Evolutionary conservation across 2,797 vertebrate species (phyloP).

Genomic region (Hippopotamyrus pictus): DNA sequence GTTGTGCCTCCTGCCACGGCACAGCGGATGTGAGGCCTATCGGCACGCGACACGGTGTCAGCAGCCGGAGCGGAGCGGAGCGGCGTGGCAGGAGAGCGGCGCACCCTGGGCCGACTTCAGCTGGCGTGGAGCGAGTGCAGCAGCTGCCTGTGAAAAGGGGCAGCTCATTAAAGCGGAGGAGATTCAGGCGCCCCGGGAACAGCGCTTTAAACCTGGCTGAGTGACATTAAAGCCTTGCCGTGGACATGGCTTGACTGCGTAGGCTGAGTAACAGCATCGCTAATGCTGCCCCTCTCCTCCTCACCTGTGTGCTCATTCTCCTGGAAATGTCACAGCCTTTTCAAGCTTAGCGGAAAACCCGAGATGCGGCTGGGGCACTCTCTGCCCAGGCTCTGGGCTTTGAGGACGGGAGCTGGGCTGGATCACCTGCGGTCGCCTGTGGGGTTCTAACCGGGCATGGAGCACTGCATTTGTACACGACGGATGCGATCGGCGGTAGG

Average conservation of each 20-base stretch:
- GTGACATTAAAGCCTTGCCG: constrained; percentile 27
- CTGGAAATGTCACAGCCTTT: constrained; percentile 6
- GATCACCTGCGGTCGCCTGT: not conserved
- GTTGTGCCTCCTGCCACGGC: not conserved
- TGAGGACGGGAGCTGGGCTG: not conserved
- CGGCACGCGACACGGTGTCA: not conserved
- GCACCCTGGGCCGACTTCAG: not conserved
- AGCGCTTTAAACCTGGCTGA: constrained; percentile 24
- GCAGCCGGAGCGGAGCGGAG: not conserved
- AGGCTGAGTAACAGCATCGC: not conserved
- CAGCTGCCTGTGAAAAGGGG: not conserved
- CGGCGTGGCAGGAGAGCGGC: not conserved
- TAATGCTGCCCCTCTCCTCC: not conserved
- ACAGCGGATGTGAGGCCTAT: not conserved
- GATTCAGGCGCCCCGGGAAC: not conserved
- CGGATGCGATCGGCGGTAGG: not conserved
- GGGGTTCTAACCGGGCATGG: not conserved
- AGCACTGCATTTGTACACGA: not conserved
- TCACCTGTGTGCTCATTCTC: not conserved
- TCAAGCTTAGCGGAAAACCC: not conserved
- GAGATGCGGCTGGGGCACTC: not conserved
- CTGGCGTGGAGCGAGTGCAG: constrained; percentile 10
- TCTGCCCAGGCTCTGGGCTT: not conserved
- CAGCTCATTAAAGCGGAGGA: constrained; percentile 9
- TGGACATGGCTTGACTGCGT: constrained; percentile 26